A percentile compares a stretch with the other conserved stretches of the same genome.
Conservation (phyloP, 2,113 vertebrate genomes). For the Zeus faber region DNA sequence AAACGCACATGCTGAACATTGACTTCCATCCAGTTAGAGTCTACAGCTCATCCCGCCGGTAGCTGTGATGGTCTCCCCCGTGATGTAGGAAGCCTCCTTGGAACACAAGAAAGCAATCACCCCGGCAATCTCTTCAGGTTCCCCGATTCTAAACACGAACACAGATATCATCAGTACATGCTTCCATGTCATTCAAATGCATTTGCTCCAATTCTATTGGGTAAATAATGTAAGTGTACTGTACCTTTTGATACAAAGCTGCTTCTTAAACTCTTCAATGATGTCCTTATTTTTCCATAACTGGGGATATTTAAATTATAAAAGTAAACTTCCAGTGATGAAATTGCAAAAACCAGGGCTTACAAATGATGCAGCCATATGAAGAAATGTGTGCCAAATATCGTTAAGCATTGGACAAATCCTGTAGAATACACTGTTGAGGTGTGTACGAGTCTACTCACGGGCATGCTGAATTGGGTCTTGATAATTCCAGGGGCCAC, state of each 20-base stretch:
- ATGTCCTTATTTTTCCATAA: slow-evolving; percentile 71
- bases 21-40: too few relatives aligned
- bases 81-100: slow-evolving; percentile 84
- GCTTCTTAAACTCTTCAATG: slow-evolving; percentile 47
- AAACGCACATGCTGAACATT: too few relatives aligned
- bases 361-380: too few relatives aligned
- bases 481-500: slow-evolving; percentile 86
- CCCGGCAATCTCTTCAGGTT: slow-evolving; percentile 80
- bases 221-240: not conserved
- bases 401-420: too few relatives aligned
- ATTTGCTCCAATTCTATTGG: not conserved
- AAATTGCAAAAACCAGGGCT: too few relatives aligned
- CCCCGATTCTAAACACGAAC: slow-evolving; percentile 70
- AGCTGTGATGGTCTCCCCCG: slow-evolving; percentile 83
- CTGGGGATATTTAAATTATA: slow-evolving; percentile 50
- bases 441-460: too few relatives aligned
- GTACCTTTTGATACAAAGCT: slow-evolving; percentile 78
- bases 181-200: not conserved
- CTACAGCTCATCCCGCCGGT: slow-evolving; percentile 75
- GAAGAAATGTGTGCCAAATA: too few relatives aligned
- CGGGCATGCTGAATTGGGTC: slow-evolving; percentile 80
- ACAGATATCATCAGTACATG: not conserved
- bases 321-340: not conserved
- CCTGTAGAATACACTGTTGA: too few relatives aligned
- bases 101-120: slow-evolving; percentile 85